Evolutionary conservation across 2,113 vertebrate species (phyloP).

Genomic region (Cinclus mexicanus): DNA sequence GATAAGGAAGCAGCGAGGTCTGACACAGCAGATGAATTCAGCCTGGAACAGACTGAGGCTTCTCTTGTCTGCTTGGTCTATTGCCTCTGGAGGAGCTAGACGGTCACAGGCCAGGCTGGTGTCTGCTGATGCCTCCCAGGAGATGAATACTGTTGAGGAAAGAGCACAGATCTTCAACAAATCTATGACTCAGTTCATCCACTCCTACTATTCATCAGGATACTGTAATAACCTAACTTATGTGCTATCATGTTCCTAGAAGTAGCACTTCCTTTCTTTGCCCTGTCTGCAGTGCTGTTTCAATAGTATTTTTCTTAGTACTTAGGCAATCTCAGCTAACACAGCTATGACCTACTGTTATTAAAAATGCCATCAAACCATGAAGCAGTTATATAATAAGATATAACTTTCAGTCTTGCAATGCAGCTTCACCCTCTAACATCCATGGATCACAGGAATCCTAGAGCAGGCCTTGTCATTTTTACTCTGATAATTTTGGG

Average conservation of each 20-base stretch:
- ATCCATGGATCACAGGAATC: background rate
- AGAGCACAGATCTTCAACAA: background rate
- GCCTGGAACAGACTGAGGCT: background rate
- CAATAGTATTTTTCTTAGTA: background rate
- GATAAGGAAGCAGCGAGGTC: background rate
- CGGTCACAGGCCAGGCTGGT: fast-evolving
- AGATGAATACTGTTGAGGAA: background rate
- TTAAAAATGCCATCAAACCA: background rate
- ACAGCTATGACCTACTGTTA: background rate
- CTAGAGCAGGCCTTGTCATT: background rate
- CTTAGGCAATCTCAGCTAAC: background rate
- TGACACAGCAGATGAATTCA: background rate
- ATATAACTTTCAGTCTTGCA: background rate
- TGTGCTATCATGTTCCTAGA: background rate
- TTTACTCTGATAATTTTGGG: background rate
- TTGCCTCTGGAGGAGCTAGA: background rate
- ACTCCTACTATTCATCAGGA: background rate
- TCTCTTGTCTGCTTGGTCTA: background rate
- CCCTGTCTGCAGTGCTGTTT: background rate
- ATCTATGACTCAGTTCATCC: background rate
- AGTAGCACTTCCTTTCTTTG: background rate
- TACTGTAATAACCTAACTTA: background rate
- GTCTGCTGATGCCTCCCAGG: background rate
- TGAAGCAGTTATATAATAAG: background rate
- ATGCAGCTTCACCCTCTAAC: background rate